Evolutionary conservation across 1,140 invertebrate species (phyloP), one percentile per base, ranked within the genome.

Genomic region (Pseudoatta argentina): DNA sequence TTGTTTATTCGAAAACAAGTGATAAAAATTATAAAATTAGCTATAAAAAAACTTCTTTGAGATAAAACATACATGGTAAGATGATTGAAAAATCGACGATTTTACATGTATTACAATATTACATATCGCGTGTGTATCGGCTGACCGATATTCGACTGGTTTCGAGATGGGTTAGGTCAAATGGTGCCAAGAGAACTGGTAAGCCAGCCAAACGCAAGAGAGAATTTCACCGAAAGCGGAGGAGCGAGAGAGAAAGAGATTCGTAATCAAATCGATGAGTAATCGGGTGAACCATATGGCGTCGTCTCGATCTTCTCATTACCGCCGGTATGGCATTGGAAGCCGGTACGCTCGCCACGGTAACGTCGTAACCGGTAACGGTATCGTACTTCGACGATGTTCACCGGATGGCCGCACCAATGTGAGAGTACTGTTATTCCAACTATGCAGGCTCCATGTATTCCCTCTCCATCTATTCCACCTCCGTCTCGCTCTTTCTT

Each of bases 341-440:
- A 86, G 88, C 78, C 76, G 51, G 48, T 63, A 55, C 69, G 48
- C 57, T 39, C 71, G 64, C 53, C 51, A 78, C 71, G 72, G 88
- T 89, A 87, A 89, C 85, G 85, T 87, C 89, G 86, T 92, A 92
- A 92, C 91, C 89, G 92, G 89, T 94, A 94, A 94, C 94, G 94
- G 94, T 93, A 94, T 88, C 89, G 64, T 39, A 76, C 88, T 88
- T 91, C 92, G 88, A 90, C 90, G 88, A 90, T 89, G 89, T 86
- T 93, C 93, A 90, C 92, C 89, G 86, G 88, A 63, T 59, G 24
- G 63, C 82, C 90, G 81, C 67, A 90, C 89, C 91, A 91, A 92
- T 91, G 91, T 89, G 82, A 93, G 92, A 92, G 93, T 94, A 94
- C 94, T 94, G 93, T 94, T 94, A 94, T 94, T 92, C 88, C 92